Conservation (phyloP, 1,140 invertebrate species). For the Lutraria rhynchaena region DNA sequence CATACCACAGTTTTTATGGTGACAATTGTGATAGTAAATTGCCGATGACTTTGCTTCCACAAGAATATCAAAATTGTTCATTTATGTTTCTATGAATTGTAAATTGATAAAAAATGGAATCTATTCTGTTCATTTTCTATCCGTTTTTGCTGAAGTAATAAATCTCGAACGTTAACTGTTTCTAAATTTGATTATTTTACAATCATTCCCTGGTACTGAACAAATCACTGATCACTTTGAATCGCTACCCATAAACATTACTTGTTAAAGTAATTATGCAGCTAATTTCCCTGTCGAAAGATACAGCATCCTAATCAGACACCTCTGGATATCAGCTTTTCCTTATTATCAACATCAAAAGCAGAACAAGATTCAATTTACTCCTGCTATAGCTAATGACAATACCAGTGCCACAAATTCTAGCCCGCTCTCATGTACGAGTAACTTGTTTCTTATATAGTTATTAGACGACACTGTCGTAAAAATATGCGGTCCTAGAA, state of each 20-base stretch:
- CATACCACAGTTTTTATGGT: too few relatives aligned
- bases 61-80: too few relatives aligned
- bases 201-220: neutral
- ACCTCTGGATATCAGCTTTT: constrained; percentile 21
- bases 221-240: constrained; percentile 14
- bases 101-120: too few relatives aligned
- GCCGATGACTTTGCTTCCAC: too few relatives aligned
- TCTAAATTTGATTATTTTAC: constrained; percentile 33
- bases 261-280: constrained; percentile 39
- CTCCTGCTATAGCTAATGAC: constrained; percentile 25
- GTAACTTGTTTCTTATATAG: too few relatives aligned
- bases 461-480: too few relatives aligned
- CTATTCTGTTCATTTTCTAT: too few relatives aligned
- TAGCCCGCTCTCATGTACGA: too few relatives aligned
- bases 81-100: too few relatives aligned
- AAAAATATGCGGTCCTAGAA: too few relatives aligned
- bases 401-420: constrained; percentile 4
- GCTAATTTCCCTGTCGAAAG: constrained; percentile 43
- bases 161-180: constrained; percentile 22
- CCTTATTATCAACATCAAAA: constrained; percentile 46
- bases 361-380: constrained; percentile 39
- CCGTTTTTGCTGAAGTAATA: constrained; percentile 7
- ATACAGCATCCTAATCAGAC: constrained; percentile 28
- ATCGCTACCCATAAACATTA: constrained; percentile 22
- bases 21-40: too few relatives aligned